Evolutionary conservation across 35 echinoderm and acorn worm species (phyloP).

Genomic region (Holothuria glaberrima): DNA sequence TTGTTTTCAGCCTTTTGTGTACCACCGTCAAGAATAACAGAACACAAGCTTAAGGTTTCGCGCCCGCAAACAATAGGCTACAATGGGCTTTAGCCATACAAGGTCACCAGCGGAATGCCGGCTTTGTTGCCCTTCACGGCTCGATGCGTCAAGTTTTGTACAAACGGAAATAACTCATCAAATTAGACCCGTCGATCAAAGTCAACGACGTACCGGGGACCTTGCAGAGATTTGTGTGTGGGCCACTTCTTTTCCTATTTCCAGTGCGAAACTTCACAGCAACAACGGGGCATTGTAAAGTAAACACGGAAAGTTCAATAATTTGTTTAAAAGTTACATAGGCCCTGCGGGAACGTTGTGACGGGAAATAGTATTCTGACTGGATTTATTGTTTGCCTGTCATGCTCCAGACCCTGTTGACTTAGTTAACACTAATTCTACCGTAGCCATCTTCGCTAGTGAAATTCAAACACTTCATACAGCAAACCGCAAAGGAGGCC

Average conservation of each 20-base stretch:
- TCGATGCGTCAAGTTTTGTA: constrained; percentile 48
- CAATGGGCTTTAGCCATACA: constrained; percentile 40
- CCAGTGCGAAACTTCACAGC: too few species aligned
- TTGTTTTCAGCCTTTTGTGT: constrained; percentile 12
- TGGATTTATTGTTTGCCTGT: too few species aligned
- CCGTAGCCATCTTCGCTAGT: constrained; percentile 21
- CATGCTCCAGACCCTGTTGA: background rate
- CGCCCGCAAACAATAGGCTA: constrained; percentile 29
- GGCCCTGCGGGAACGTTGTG: too few species aligned
- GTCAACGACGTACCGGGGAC: background rate
- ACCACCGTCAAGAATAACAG: constrained; percentile 43
- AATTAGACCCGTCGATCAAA: constrained; percentile 49
- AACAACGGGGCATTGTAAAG: too few species aligned
- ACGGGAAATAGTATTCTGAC: too few species aligned
- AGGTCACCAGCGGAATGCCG: constrained; percentile 18
- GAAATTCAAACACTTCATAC: background rate
- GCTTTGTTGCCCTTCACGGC: constrained; percentile 38
- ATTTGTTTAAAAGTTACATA: too few species aligned
- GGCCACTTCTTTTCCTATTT: too few species aligned
- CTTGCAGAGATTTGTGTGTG: background rate
- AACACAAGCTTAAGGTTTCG: constrained; percentile 50
- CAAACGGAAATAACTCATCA: constrained; percentile 38
- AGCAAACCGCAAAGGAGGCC: background rate
- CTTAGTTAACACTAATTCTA: constrained; percentile 27
- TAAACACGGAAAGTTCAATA: too few species aligned